Conservation (phyloP, 2,888 invertebrate genomes). For the Ormyrus pomaceus region DNA sequence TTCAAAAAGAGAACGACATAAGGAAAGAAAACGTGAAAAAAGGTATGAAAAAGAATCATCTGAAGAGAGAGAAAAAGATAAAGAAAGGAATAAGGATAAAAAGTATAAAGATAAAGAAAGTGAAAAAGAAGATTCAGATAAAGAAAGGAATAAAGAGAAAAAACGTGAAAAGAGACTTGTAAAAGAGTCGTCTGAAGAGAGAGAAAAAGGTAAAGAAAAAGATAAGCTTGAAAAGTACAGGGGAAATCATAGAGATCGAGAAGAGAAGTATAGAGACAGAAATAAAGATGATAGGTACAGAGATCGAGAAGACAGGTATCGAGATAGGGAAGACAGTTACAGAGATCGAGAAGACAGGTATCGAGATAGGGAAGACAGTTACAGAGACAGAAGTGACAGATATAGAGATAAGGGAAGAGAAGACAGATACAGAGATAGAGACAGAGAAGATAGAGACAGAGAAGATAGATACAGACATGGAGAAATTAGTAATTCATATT, state of each 20-base stretch:
- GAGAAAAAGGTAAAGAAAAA: slow-evolving; percentile 20
- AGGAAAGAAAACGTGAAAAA: too few species aligned
- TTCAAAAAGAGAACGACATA: too few species aligned
- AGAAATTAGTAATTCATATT: slow-evolving; percentile 56
- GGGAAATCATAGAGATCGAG: not conserved
- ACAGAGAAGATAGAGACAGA: slow-evolving; percentile 26
- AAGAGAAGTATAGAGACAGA: slow-evolving; percentile 30
- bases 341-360: slow-evolving; percentile 37
- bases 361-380: slow-evolving; percentile 42
- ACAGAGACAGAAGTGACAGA: slow-evolving; percentile 51
- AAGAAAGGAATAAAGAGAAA: not conserved
- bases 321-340: not conserved
- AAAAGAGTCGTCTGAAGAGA: not conserved
- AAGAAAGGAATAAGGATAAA: slow-evolving; percentile 11
- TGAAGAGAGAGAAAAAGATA: slow-evolving; percentile 13
- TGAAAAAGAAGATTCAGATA: too few species aligned
- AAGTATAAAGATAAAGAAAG: not conserved
- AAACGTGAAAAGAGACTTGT: not conserved
- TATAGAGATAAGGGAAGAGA: slow-evolving; percentile 50
- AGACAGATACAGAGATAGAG: slow-evolving; percentile 33
- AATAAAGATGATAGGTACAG: slow-evolving; percentile 27
- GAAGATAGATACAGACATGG: slow-evolving; percentile 54
- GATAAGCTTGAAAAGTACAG: slow-evolving; percentile 4
- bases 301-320: slow-evolving; percentile 10
- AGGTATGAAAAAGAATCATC: too few species aligned